Evolutionary conservation across 2,113 vertebrate genomes (phyloP).

Genomic region (Hippocampus comes): DNA sequence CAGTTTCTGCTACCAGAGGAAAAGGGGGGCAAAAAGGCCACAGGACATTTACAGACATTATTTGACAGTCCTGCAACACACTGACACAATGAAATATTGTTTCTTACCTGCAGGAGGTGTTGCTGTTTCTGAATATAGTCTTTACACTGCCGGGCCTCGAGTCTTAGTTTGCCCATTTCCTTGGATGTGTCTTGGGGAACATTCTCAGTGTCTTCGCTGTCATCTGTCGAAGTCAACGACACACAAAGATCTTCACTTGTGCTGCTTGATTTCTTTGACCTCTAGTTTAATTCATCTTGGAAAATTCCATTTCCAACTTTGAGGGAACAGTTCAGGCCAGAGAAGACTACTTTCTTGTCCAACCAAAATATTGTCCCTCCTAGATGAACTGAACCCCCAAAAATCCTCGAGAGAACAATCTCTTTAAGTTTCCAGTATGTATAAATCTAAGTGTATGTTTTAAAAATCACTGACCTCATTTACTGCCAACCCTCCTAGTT

Average conservation of each 20-base stretch:
- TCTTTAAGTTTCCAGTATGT: too few relatives aligned
- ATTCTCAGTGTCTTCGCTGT: slow-evolving; percentile 68
- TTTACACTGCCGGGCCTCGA: slow-evolving; percentile 90
- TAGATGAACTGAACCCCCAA: too few relatives aligned
- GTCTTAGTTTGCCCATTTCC: slow-evolving; percentile 82
- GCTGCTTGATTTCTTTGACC: background rate
- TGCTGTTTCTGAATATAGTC: slow-evolving; percentile 93
- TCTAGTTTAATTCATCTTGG: background rate
- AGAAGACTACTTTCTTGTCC: too few relatives aligned
- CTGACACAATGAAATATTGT: background rate
- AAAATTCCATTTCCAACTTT: too few relatives aligned
- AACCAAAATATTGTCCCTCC: background rate
- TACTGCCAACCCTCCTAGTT: too few relatives aligned
- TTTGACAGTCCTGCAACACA: background rate
- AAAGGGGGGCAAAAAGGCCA: background rate
- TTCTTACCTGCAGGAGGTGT: slow-evolving; percentile 84
- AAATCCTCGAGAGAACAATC: too few relatives aligned
- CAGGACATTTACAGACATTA: background rate
- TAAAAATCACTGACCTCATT: too few relatives aligned
- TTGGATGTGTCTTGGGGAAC: slow-evolving; percentile 81
- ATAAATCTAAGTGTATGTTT: too few relatives aligned
- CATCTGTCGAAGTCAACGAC: slow-evolving; percentile 72
- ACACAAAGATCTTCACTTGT: background rate
- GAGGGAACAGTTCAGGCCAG: too few relatives aligned
- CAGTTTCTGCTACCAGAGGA: slow-evolving; percentile 81